Base-by-base conservation (phyloP, 1,140 invertebrate genomes). In the Lasaia peninsularis region DNA sequence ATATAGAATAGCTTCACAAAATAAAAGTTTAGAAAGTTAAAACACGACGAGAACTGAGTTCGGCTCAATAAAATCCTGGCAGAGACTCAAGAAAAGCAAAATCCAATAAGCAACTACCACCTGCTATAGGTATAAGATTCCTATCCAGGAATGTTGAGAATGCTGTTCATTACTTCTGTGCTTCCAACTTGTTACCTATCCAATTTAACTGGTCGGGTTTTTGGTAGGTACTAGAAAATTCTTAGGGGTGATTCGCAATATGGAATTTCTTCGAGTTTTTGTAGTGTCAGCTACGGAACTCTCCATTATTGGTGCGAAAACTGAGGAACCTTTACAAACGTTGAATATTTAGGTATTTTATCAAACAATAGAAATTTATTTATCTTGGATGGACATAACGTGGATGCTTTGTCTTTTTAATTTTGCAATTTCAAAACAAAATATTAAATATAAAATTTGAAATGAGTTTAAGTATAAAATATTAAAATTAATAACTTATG, bases 181-280 rank as follows among this genome's bases (percentile, higher is more conserved):
- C 73, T 73, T 73, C 69, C 68, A 71, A 79, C 73, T 82, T 76
- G 78, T 75, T 79, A 82, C 79, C 76, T 79, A 70, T 76, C 71
- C 73, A 74, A 78, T 77, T 78, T 74, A 71, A 68, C 65, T 63
- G 70, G 35, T 18, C 35, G 35, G 72, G 66, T 74, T 78, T 80
- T 71, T 60, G 60, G 66, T 67, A 60, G 1, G 24, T 62, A 56
- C 61, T 66, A 53, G 52, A 60, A 66, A 63, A 55, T 66, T 62
- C 48, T 53, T 14, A 7, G 12, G 24, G 32, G 21, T 20, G 51
- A 40, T 59, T 52, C 50, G 24, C 64, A 62, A 74, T 76, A 76
- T 75, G 67, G 73, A 76, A 76, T 75, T 75, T 75, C 72, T 73
- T 72, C 7, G 32, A 71, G 59, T 33, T 33, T 69, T 72, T 52